Evolutionary conservation across 2,797 vertebrate species (phyloP).

Genomic region (Alectoris magna): DNA sequence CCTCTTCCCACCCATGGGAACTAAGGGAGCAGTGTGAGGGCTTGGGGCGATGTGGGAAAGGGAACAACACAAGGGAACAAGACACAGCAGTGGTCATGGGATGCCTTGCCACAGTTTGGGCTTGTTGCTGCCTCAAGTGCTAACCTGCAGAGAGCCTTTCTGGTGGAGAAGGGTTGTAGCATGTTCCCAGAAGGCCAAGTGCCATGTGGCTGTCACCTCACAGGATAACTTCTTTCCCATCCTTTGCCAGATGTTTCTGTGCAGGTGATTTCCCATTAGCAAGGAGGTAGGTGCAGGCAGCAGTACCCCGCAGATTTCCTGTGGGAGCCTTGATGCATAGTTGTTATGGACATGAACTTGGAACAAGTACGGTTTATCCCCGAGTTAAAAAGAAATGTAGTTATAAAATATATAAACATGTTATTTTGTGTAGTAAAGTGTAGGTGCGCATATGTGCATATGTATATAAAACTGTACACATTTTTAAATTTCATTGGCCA

Average conservation of each 20-base stretch:
- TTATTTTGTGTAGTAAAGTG: background rate
- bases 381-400: background rate
- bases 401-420: background rate
- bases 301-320: background rate
- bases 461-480: background rate
- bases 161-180: background rate
- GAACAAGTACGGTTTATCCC: background rate
- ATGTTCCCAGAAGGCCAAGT: background rate
- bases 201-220: background rate
- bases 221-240: background rate
- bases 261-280: background rate
- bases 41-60: fast-evolving
- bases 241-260: background rate
- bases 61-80: background rate
- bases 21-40: background rate
- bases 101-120: background rate
- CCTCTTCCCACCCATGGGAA: background rate
- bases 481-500: background rate
- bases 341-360: background rate
- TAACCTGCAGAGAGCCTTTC: background rate
- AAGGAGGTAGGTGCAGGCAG: background rate
- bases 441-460: background rate
- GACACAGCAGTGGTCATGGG: fast-evolving
- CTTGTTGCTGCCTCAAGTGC: background rate
- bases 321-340: background rate